phyloP scores from a whole-genome alignment of 2,113 vertebrate genomes.

The Haemorhous mexicanus region DNA sequence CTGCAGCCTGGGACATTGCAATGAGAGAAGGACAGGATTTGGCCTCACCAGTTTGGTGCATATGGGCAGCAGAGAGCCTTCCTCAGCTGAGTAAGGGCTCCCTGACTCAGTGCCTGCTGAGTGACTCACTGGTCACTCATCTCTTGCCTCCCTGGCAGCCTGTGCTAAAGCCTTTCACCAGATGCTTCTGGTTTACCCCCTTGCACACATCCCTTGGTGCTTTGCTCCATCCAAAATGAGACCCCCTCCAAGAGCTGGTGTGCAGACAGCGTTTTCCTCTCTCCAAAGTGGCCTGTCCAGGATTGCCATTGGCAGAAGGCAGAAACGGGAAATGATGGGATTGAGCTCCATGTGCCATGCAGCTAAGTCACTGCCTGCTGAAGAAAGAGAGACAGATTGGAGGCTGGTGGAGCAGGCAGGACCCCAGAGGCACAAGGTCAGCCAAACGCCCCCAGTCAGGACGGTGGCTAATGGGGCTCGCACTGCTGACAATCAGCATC shows the following conservation, averaged over 20 bases:
- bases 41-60: neutral
- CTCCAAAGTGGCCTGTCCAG: neutral
- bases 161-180: neutral
- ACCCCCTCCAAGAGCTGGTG: accelerated
- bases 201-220: neutral
- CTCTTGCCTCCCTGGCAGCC: neutral
- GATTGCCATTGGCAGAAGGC: neutral
- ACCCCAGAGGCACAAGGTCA: neutral
- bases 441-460: neutral
- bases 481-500: neutral
- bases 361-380: neutral
- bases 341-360: neutral
- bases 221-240: neutral
- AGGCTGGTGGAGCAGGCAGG: accelerated
- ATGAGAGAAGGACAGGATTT: neutral
- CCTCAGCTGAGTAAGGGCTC: neutral
- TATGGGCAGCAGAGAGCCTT: neutral
- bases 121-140: neutral
- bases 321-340: neutral
- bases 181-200: neutral
- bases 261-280: neutral
- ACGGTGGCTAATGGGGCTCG: neutral
- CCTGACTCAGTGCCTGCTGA: neutral
- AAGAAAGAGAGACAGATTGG: neutral
- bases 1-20: neutral